phyloP scores from a whole-genome alignment of 35 echinoderm and acorn worm species.

The Apostichopus parvimensis region DNA sequence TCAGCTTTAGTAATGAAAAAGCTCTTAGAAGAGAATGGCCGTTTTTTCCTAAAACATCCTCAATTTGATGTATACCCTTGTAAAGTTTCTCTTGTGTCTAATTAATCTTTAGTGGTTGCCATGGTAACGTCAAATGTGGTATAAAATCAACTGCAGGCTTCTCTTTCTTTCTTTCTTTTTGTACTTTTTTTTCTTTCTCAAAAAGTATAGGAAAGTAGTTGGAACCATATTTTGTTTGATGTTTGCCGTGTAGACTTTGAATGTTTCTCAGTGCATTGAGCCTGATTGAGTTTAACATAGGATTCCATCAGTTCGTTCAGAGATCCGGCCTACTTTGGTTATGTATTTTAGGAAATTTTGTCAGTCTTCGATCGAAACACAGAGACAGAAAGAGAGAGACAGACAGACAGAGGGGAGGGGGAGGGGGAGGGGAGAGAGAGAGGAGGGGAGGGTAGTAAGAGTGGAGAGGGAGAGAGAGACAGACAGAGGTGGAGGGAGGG shows the following conservation, averaged over 20 bases:
- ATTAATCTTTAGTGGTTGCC: background rate
- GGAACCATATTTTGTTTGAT: background rate
- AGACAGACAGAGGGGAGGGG: too few relatives aligned
- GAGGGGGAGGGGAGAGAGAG: too few relatives aligned
- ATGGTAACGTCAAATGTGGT: background rate
- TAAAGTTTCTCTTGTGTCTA: constrained; percentile 17
- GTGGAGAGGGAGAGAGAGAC: too few relatives aligned
- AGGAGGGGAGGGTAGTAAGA: too few relatives aligned
- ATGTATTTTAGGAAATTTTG: too few relatives aligned
- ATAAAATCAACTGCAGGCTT: background rate
- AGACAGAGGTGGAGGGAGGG: too few relatives aligned
- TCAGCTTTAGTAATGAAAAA: constrained; percentile 5
- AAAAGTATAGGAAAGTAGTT: background rate
- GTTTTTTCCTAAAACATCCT: background rate
- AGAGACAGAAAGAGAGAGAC: too few relatives aligned
- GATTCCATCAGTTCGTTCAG: too few relatives aligned
- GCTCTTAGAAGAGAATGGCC: background rate
- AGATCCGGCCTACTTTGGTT: too few relatives aligned
- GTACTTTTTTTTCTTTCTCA: background rate
- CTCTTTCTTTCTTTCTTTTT: too few relatives aligned
- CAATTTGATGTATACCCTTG: background rate
- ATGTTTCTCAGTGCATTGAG: background rate
- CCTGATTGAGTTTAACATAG: too few relatives aligned
- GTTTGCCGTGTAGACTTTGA: background rate
- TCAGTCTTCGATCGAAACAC: too few relatives aligned